Evolutionary conservation across 1,140 invertebrate species (phyloP).

Genomic region (Hydropsyche tenuis): DNA sequence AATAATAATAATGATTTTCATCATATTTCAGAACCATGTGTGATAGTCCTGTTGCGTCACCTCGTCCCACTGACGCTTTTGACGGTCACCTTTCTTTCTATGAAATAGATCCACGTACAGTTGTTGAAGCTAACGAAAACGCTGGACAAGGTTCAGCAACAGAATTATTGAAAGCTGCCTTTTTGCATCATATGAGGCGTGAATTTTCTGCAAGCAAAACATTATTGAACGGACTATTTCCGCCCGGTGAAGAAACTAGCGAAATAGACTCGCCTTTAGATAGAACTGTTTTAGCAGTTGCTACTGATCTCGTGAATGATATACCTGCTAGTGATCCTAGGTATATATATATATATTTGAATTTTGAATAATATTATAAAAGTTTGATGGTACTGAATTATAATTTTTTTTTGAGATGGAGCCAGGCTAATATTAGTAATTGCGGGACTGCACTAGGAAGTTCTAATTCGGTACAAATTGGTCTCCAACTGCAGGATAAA

Average conservation of each 20-base stretch:
- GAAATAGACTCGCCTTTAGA: slow-evolving; percentile 70
- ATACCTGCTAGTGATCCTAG: slow-evolving; percentile 87
- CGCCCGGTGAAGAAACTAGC: slow-evolving; percentile 53
- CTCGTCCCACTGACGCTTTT: slow-evolving; percentile 58
- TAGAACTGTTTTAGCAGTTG: slow-evolving; percentile 73
- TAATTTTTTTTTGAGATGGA: slow-evolving; percentile 50
- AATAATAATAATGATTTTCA: neutral
- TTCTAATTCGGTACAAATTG: slow-evolving; percentile 78
- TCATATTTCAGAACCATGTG: slow-evolving; percentile 53
- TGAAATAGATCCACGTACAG: slow-evolving; percentile 75
- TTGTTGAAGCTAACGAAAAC: slow-evolving; percentile 53
- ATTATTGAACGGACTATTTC: slow-evolving; percentile 38
- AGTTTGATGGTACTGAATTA: neutral
- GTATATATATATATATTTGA: slow-evolving; percentile 57
- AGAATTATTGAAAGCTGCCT: slow-evolving; percentile 74
- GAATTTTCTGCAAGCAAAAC: slow-evolving; percentile 65
- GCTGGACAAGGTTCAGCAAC: slow-evolving; percentile 29
- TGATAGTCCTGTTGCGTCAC: slow-evolving; percentile 57
- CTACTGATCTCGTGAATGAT: slow-evolving; percentile 85
- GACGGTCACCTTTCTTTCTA: slow-evolving; percentile 71
- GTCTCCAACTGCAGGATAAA: slow-evolving; percentile 86
- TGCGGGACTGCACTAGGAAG: slow-evolving; percentile 63
- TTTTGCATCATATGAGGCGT: slow-evolving; percentile 71
- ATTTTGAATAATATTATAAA: neutral
- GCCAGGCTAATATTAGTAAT: slow-evolving; percentile 42